A percentile compares a stretch with the other conserved stretches of the same genome.
Evolutionary conservation across 2,113 vertebrate genomes (phyloP).

Genomic region (Seriola rivoliana): DNA sequence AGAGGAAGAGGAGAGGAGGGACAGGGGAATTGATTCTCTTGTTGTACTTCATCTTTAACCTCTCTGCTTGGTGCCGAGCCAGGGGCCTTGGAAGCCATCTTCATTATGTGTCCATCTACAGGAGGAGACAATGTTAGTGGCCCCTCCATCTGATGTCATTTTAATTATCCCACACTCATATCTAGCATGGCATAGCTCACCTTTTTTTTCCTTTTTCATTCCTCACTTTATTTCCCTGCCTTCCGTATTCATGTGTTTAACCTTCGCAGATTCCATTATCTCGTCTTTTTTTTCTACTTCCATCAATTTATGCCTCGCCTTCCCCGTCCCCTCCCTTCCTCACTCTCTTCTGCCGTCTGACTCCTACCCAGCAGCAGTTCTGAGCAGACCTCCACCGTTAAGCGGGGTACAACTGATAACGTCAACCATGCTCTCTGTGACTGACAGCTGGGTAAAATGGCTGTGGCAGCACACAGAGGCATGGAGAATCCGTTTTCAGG

Average conservation of each 20-base stretch:
- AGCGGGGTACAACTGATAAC: constrained; percentile 76
- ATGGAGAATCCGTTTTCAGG: constrained; percentile 80
- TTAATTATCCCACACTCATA: constrained; percentile 62
- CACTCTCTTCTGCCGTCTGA: constrained; percentile 13
- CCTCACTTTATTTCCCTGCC: constrained; percentile 8
- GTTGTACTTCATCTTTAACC: constrained; percentile 72
- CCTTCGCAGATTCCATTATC: constrained; percentile 18
- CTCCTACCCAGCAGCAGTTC: constrained; percentile 59
- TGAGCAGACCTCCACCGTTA: constrained; percentile 67
- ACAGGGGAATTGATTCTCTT: constrained; percentile 74
- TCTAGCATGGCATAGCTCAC: constrained; percentile 8
- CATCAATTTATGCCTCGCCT: constrained; percentile 20
- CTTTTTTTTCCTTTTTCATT: constrained; percentile 7
- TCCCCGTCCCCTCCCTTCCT: constrained; percentile 11
- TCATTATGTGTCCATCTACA: constrained; percentile 61
- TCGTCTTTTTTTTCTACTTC: constrained; percentile 8
- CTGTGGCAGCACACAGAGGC: constrained; percentile 79
- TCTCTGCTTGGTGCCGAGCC: constrained; percentile 65
- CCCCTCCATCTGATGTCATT: constrained; percentile 63
- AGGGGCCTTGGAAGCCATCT: constrained; percentile 73
- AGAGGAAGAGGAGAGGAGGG: constrained; percentile 69
- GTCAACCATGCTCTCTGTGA: constrained; percentile 74
- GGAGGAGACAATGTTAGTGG: constrained; percentile 33
- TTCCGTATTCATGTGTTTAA: constrained; percentile 23
- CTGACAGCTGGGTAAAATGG: constrained; percentile 80